Evolutionary conservation across 1,140 invertebrate genomes (phyloP), one percentile per base, ranked within the genome.

Genomic region (Acromyrmex heyeri): DNA sequence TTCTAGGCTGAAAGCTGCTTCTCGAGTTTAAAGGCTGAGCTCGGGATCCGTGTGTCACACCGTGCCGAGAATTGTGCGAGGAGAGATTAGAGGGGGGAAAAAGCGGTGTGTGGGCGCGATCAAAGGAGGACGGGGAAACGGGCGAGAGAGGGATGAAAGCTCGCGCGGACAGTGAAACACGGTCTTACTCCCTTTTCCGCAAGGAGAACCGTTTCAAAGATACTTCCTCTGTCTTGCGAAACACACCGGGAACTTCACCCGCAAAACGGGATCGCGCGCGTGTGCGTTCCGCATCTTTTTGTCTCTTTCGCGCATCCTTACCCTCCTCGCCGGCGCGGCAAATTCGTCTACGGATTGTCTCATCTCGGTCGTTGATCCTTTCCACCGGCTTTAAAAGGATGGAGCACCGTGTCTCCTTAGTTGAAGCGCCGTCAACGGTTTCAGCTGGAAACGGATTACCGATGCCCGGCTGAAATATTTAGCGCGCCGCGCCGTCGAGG

Each of bases 11-110:
- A 92, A 92, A 92, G 91, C 91, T 85, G 87, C 91, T 91, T 85
- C 79, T 61, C 85, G 85, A 89, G 88, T 91, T 90, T 92, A 91
- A 91, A 90, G 88, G 91, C 91, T 91, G 87, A 92, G 91, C 91
- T 88, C 79, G 86, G 89, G 88, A 91, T 91, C 86, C 69, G 85
- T 67, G 82, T 92, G 91, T 91, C 91, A 90, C 83, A 76, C 88
- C 53, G 79, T 67, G 87, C 79, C 85, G 91, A 91, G 75, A 91
- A 90, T 83, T 82, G 88, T 88, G 81, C 87, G 83, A 72, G 85
- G 38, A 76, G 86, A 91, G 91, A 91, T 91, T 91, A 89, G 85
- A 86, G 87, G 30, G 30, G 30, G 30, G 53, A 5, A 62, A 67
- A 48, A 55, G 18, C 59, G 27, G 24, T 48, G 27, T 18, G 50